A percentile compares a stretch with the other conserved stretches of the same genome.
Conservation (phyloP, 2,888 invertebrate species). For the Rhingia campestris region DNA sequence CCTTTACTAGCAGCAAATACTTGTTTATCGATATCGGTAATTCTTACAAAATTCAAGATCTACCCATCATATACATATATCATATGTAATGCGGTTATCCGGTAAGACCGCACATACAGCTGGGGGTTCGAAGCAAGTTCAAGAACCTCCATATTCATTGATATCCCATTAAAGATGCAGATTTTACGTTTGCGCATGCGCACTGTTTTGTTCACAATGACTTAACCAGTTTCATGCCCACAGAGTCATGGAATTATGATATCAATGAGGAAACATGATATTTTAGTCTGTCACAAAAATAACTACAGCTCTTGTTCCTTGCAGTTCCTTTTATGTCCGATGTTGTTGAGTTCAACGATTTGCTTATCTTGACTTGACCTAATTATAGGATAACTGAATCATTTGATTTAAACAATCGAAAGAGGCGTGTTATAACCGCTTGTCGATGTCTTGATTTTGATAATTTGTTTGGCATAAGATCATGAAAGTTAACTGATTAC, state of each 20-base stretch:
- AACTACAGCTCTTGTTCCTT: constrained; percentile 1
- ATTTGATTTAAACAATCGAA: background rate
- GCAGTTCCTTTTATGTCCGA: constrained; percentile 6
- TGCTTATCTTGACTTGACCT: constrained; percentile 56
- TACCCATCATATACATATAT: background rate
- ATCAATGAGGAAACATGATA: constrained; percentile 34
- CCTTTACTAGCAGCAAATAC: background rate
- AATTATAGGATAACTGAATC: constrained; percentile 34
- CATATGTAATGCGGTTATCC: constrained; percentile 50
- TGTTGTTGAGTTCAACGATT: constrained; percentile 45
- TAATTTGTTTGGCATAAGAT: constrained; percentile 1
- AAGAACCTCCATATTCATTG: constrained; percentile 28
- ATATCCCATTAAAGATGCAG: constrained; percentile 9
- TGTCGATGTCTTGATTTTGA: constrained; percentile 1
- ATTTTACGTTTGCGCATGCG: background rate
- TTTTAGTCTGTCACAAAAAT: constrained; percentile 2
- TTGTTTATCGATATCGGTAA: background rate
- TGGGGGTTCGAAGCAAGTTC: constrained; percentile 27
- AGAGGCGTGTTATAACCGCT: background rate
- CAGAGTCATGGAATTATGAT: constrained; percentile 1
- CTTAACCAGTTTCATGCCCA: constrained; percentile 34
- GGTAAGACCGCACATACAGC: constrained; percentile 40
- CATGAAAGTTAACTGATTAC: constrained; percentile 19
- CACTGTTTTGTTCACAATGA: constrained; percentile 7
- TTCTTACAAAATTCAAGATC: constrained; percentile 14